Conservation (phyloP, 1,140 invertebrate genomes). For the Papilio polyxenes region DNA sequence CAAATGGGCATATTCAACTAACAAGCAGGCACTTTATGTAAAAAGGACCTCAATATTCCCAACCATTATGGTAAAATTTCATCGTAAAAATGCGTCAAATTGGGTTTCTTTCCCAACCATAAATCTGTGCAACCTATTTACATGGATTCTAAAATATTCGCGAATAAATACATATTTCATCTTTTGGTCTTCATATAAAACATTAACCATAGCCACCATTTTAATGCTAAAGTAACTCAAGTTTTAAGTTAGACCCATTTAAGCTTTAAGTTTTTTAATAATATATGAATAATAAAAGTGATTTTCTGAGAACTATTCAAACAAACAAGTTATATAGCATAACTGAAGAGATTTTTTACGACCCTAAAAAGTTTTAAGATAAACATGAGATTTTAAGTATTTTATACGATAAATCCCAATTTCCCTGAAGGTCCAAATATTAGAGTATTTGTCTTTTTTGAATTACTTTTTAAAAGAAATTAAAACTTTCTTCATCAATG, state of each 20-base stretch:
- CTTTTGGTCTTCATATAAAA: background rate
- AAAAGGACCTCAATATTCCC: constrained; percentile 11
- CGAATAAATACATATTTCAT: background rate
- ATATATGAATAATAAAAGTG: background rate
- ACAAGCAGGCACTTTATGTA: background rate
- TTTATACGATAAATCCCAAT: background rate
- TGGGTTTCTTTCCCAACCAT: background rate
- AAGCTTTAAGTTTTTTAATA: too few relatives aligned
- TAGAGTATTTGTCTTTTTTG: background rate
- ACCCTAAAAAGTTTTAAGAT: background rate
- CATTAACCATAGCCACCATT: background rate
- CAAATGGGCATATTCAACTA: background rate
- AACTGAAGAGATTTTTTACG: background rate
- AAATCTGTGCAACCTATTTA: background rate
- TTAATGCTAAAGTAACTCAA: background rate
- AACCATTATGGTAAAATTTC: constrained; percentile 14
- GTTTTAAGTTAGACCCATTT: too few relatives aligned
- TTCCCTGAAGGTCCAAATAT: background rate
- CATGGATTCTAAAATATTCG: background rate
- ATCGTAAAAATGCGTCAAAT: constrained; percentile 2
- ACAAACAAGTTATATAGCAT: background rate
- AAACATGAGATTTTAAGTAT: background rate
- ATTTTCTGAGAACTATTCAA: background rate
- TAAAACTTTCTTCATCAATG: background rate
- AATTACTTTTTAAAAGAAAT: background rate